Evolutionary conservation across 2,888 invertebrate genomes (phyloP).

Genomic region (Patella ulyssiponensis): DNA sequence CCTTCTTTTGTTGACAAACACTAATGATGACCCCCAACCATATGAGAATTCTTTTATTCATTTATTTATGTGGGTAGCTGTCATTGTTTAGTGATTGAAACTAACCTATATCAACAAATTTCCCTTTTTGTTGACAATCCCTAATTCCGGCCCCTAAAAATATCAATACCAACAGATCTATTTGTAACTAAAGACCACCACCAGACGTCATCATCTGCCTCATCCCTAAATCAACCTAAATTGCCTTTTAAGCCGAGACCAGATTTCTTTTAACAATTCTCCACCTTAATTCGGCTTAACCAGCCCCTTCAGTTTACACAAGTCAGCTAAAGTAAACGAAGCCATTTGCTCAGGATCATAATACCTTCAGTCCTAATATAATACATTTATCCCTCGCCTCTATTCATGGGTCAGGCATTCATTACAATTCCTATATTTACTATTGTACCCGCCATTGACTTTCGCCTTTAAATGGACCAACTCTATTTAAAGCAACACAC

Average conservation of each 20-base stretch:
- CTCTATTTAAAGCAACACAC: background rate
- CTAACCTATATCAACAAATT: no score
- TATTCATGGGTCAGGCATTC: constrained; percentile 7
- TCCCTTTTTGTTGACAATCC: no score
- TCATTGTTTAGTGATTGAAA: no score
- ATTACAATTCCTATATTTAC: constrained; percentile 5
- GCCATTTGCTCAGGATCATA: constrained; percentile 9
- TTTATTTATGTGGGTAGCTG: no score
- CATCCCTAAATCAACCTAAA: no score
- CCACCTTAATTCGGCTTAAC: background rate
- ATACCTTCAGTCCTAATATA: background rate
- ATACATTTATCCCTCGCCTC: background rate
- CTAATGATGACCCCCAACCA: no score
- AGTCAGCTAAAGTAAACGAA: constrained; percentile 1
- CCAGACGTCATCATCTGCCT: no score
- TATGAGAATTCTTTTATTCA: no score
- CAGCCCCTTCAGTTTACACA: constrained; percentile 6
- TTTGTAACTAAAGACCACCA: background rate
- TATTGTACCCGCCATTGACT: background rate
- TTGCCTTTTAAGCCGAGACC: no score
- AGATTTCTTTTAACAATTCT: background rate
- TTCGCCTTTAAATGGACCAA: constrained; percentile 2
- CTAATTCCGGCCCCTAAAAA: background rate
- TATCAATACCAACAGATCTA: constrained; percentile 7
- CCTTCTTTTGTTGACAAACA: no score